Base-by-base conservation (phyloP, 2,113 vertebrate genomes). In the Eulemur macaco region DNA sequence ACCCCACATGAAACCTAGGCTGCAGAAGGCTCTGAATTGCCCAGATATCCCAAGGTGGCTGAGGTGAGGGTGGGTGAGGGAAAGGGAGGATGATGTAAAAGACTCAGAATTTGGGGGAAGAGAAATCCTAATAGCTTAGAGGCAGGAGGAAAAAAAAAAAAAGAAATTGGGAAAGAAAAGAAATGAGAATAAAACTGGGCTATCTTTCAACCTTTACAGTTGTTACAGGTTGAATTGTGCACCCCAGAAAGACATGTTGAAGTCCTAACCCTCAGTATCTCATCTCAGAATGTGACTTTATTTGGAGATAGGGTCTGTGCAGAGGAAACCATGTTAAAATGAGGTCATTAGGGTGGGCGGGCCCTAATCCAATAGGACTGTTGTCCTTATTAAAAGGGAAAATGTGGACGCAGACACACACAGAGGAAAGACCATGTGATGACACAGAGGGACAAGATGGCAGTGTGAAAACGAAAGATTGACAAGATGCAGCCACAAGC, bases 401-500 rank as follows among this genome's bases (percentile, higher is more conserved):
- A 73, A 17, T 10, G 7, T 29, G 71, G 14, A 31, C 42, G 47
- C 71, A 42, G 47, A 13, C 8, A 12, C 7, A 14, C 21, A 12
- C 39, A 31, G 27, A 60, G 8, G 18, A 39, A 45, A 84, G 60
- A 23, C 0, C 34, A 29, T 42, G 52, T 11, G n/a, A 39, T 56
- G 66, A 21, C 11, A 0, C 54, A 8, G 5, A 12, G 50, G 5
- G 14, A 31, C 64, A 15, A 74, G 56, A n/a, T 27, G 18, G 1
- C 77, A 21, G 1, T 2, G 25, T 23, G 80, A 85, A n/a, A 37
- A 42, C 27, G 15, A 63, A 20, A n/a, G 52, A 17, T 0, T 15
- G 31, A 20, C n/a, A 21, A 9, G 2, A 8, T 10, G 3, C 5
- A 11, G 18, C 1, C 34, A 2, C 5, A 31, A 8, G n/a, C 71